These are phyloP conservation scores for Mamestra configurata DNA, from an alignment of 1,140 invertebrate species.

Conservation along the genomic window DNA sequence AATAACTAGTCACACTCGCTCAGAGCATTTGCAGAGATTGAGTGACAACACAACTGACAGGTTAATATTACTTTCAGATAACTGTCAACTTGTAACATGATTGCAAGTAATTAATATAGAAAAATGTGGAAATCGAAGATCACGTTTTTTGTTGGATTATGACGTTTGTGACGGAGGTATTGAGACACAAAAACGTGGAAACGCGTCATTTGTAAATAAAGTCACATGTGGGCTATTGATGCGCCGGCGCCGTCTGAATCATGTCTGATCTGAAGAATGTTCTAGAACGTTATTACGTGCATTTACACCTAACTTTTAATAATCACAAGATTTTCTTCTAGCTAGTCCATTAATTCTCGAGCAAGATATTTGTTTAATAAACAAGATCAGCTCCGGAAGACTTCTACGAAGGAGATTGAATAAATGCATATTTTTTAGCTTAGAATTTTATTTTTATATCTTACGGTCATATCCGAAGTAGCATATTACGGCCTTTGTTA, in stretches of 20 bases:
- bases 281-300: conserved; percentile 20
- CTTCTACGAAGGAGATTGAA: conserved; percentile 1
- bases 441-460: not conserved
- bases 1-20: not conserved
- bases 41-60: conserved; percentile 15
- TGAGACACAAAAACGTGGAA: not conserved
- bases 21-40: conserved; percentile 7
- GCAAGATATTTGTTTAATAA: conserved; percentile 49
- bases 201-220: conserved; percentile 22
- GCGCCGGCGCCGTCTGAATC: conserved; percentile 8
- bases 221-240: conserved; percentile 4
- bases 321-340: conserved; percentile 47
- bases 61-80: conserved; percentile 29
- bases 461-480: not conserved
- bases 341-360: conserved; percentile 51
- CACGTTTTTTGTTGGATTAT: not conserved
- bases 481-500: conserved; percentile 46
- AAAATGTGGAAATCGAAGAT: not conserved
- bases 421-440: not conserved
- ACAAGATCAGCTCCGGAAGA: conserved; percentile 14
- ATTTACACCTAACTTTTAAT: conserved; percentile 22
- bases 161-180: not conserved
- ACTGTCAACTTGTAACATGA: not conserved
- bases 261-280: conserved; percentile 29
- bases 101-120: not conserved